Evolutionary conservation across 64 coral and sea anemone genomes (phyloP), one percentile per base, ranked within the genome.

Genomic region (Astreopora myriophthalma): DNA sequence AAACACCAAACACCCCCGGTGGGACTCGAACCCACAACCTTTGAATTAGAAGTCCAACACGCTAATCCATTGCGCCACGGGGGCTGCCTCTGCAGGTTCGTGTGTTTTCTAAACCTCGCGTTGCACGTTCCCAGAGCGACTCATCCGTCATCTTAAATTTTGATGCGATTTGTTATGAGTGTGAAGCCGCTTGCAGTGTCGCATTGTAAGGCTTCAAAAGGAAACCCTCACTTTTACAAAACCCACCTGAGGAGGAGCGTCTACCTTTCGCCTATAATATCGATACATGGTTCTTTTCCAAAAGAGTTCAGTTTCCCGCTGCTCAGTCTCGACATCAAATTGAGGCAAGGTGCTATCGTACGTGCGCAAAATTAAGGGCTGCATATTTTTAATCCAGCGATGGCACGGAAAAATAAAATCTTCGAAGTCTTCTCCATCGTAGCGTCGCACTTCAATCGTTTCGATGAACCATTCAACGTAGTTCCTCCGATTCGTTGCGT

Each of bases 381-480:
- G 87, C 57, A 46, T 89, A 34, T 96, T 96, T 10, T 86, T 38
- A 34, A 96, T 92, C 94, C 94, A 96, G 33, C 94, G 90, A 76
- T 96, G 94, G 38, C 89, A 92, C 16, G 94, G 94, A 79, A 96
- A 96, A 60, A 96, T 74, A 34, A 81, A 90, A 86, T 86, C 84
- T 14, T 57, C 66, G 20, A 78, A 74, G 1, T 71, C 74, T 64
- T 74, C 52, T 32, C 38, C 86, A 16, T 68, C 89, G 75, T 92
- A 92, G 4, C 87, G 78, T 1, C 94, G 90, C 3, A 96, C 67
- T 77, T 96, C 94, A 20, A 96, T 96, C 63, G 92, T 96, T 36
- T 96, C 94, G 4, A 96, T 91, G 69, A 96, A 96, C 94, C 94
- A 96, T 1, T 96, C 95, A 10, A 96, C 95, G 34, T 89, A 57